Percentiles rank a stretch among this genome's conserved stretches.
These are phyloP conservation scores for Eurystomus glaucurus DNA, from an alignment of 2,797 vertebrate genomes.

Conservation along the genomic window DNA sequence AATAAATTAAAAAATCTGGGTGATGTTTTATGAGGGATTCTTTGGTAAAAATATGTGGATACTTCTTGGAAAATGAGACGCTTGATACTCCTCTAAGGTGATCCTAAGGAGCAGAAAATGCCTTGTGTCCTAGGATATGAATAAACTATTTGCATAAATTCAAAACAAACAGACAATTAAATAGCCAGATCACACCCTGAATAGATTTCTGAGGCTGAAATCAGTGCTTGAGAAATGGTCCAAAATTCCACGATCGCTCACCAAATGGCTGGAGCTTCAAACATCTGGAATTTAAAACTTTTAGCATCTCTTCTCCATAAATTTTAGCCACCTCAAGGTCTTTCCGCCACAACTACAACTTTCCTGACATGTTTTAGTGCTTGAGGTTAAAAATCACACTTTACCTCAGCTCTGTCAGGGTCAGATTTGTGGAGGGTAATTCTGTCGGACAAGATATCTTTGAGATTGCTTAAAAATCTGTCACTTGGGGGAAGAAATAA, in stretches of 20 bases:
- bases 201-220: not conserved
- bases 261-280: conserved; percentile 58
- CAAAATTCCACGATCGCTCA: conserved; percentile 13
- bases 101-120: not conserved
- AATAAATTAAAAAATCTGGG: not conserved
- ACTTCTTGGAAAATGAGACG: not conserved
- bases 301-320: conserved; percentile 16
- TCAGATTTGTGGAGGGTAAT: conserved; percentile 69
- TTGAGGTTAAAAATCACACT: conserved; percentile 62
- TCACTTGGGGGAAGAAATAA: conserved; percentile 57
- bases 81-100: not conserved
- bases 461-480: conserved; percentile 53
- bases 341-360: not conserved
- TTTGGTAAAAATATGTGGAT: not conserved
- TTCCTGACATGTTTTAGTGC: conserved; percentile 48
- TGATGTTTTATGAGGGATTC: not conserved
- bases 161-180: not conserved
- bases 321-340: conserved; percentile 60
- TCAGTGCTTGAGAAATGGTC: not conserved
- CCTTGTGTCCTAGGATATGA: not conserved
- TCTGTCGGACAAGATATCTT: conserved; percentile 62
- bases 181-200: not conserved
- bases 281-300: conserved; percentile 71
- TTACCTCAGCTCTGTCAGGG: conserved; percentile 44
- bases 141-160: not conserved